Evolutionary conservation across 2,797 vertebrate species (phyloP).

Genomic region (Pelochelys cantorii): DNA sequence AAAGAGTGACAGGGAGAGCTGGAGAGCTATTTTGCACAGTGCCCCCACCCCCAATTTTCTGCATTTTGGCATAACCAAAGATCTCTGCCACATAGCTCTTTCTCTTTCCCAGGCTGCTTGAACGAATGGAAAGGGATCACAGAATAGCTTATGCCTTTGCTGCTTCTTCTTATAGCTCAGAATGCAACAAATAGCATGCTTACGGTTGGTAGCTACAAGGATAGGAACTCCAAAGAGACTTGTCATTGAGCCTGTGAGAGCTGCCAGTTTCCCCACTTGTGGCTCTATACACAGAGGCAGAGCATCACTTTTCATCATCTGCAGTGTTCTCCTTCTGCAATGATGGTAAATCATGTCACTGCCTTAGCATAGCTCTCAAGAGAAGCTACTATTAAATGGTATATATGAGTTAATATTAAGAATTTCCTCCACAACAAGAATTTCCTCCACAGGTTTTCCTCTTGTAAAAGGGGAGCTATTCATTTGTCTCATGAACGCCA

Average conservation of each 20-base stretch:
- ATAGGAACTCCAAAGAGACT: conserved; percentile 65
- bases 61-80: background rate
- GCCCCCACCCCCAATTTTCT: background rate
- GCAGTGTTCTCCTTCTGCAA: conserved; percentile 55
- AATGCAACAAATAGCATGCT: conserved; percentile 22
- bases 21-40: accelerated
- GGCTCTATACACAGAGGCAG: conserved; percentile 46
- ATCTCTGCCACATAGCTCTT: background rate
- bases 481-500: conserved; percentile 76
- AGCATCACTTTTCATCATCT: conserved; percentile 42
- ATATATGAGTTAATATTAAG: conserved; percentile 74
- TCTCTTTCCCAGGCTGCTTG: background rate
- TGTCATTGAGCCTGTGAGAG: conserved; percentile 68
- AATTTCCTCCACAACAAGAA: conserved; percentile 71
- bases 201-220: conserved; percentile 34
- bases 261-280: conserved; percentile 65
- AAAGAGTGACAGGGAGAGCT: background rate
- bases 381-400: conserved; percentile 61
- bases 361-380: conserved; percentile 36
- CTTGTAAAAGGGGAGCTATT: conserved; percentile 66
- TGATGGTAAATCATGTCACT: conserved; percentile 48
- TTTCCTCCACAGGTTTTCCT: conserved; percentile 68
- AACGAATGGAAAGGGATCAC: background rate
- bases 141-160: conserved; percentile 33
- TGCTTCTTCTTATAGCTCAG: conserved; percentile 57